Base-by-base conservation (phyloP, 2,797 vertebrate genomes). In the Micromesistius poutassou region DNA sequence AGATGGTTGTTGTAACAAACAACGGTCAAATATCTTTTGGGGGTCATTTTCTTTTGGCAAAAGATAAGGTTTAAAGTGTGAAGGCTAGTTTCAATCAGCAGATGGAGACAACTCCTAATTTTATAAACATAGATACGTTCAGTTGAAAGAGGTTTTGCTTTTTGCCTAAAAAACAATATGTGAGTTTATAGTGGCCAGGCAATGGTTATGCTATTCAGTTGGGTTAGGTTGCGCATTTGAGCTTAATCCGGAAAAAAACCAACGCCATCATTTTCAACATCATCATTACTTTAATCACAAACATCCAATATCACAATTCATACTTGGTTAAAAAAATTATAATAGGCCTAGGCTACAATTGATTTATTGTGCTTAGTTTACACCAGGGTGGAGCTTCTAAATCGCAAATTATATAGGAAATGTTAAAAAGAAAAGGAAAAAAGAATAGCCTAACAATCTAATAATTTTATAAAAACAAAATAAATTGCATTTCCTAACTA, bases 71-170 rank as follows among this genome's bases (percentile, higher is more conserved):
- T 62, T 22, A 25, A 22, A 19, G 30, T 75, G 77, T 74, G 38
- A 10, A 30, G 70, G 5, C 28, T 72, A 36, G 2, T 74, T 76
- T 75, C 5, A 9, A 8, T 86, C 89, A 88, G 80, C 73, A 91
- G 89, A 83, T 82, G 88, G 88, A 82, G 84, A 83, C 85, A 88
- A 72, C n/a, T 22, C 30, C 28, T 62, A 30, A 33, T 16, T 4
- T 13, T 6, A 71, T 30, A 71, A 19, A 33, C 62, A 25, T 28
- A 25, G 3, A 28, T 6, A 68, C 25, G 62, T 3, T 68, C 62
- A 28, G 2, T 28, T 0, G 25, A 68, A 68, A 25, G 55, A 9
- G 55, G 40, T 42, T 42, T 16, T 1, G 40, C 40, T 62, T 7
- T n/a, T 22, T 25, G 22, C 55, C 22, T 66, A 10, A 16, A 50